These are phyloP conservation scores for Chrosomus eos DNA, from an alignment of 2,797 vertebrate species.

Conservation along the genomic window DNA sequence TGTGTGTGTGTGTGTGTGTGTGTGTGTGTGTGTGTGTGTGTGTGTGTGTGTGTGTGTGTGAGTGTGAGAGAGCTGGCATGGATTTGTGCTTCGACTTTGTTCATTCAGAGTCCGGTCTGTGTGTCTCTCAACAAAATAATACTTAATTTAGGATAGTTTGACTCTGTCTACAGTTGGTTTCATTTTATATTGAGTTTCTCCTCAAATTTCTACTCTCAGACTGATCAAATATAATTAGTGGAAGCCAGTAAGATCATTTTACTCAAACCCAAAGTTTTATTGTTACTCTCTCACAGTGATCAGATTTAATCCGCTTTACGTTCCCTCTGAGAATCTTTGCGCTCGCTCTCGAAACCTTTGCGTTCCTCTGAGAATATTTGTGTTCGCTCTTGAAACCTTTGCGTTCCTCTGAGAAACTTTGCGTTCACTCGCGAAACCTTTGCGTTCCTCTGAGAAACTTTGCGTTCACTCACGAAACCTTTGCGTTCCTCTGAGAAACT, in stretches of 20 bases:
- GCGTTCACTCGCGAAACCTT: too few relatives aligned
- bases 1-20: neutral
- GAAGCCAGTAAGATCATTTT: slow-evolving; percentile 13
- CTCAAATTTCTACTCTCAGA: slow-evolving; percentile 1
- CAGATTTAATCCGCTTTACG: neutral
- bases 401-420: too few relatives aligned
- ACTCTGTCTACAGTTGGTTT: neutral
- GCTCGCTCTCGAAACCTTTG: too few relatives aligned
- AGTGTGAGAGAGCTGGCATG: neutral
- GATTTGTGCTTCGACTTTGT: neutral
- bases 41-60: neutral
- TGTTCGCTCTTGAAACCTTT: too few relatives aligned
- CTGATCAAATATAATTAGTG: slow-evolving; percentile 28
- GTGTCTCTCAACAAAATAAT: neutral
- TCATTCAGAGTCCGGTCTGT: neutral
- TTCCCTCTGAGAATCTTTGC: too few relatives aligned
- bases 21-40: neutral
- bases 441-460: too few relatives aligned
- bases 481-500: too few relatives aligned
- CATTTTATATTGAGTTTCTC: slow-evolving; percentile 26
- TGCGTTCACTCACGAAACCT: too few relatives aligned
- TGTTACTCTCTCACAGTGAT: slow-evolving; percentile 18
- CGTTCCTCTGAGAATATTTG: too few relatives aligned
- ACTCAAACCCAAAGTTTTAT: slow-evolving; percentile 23
- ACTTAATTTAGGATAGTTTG: neutral